These are phyloP conservation scores for Hipparchia sbordonii DNA, from an alignment of 2,888 invertebrate genomes.

Conservation along the genomic window DNA sequence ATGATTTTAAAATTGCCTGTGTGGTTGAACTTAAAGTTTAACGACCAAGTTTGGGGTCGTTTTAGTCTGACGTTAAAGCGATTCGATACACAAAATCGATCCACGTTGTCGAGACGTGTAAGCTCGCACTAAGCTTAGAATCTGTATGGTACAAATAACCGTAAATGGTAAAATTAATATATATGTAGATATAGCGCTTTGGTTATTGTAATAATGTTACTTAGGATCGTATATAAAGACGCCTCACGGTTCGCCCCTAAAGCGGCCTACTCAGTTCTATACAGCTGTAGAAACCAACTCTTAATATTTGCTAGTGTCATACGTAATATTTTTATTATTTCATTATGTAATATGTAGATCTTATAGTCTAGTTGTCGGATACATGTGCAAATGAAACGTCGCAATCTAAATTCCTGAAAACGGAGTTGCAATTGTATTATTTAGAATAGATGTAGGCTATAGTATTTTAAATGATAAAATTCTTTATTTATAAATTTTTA, in stretches of 20 bases:
- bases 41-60: no score
- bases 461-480: constrained; percentile 10
- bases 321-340: constrained; percentile 68
- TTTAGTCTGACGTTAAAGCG: no score
- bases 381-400: constrained; percentile 37
- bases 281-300: constrained; percentile 29
- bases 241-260: not conserved
- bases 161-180: constrained; percentile 51
- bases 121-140: constrained; percentile 23
- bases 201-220: constrained; percentile 45
- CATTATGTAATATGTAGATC: constrained; percentile 55
- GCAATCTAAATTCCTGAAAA: not conserved
- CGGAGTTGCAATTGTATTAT: constrained; percentile 13
- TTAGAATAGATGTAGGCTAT: constrained; percentile 13
- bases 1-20: no score
- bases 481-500: constrained; percentile 24
- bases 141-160: constrained; percentile 67
- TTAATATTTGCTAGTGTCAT: constrained; percentile 62
- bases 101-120: no score
- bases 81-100: no score
- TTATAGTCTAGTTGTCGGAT: constrained; percentile 48
- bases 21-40: no score
- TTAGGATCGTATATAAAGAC: constrained; percentile 44
- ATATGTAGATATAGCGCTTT: constrained; percentile 53
- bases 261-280: constrained; percentile 36